Evolutionary conservation across 2,113 vertebrate genomes (phyloP).

Genomic region (Charina bottae): DNA sequence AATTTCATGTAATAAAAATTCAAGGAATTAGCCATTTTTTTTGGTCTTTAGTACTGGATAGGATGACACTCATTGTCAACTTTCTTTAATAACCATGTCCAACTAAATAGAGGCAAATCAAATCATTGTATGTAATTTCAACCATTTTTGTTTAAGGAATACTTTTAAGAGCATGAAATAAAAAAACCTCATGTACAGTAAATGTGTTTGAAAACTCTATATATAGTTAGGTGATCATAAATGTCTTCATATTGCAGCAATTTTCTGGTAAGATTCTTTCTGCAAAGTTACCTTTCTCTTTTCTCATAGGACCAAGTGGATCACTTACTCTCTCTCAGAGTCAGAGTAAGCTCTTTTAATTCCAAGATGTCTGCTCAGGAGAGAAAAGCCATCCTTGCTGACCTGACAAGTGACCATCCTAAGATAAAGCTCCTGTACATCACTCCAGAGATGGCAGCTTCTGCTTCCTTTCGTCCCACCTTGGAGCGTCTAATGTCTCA

Average conservation of each 20-base stretch:
- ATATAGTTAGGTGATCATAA: conserved; percentile 1
- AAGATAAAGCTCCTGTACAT: conserved; percentile 91
- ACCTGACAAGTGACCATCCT: conserved; percentile 83
- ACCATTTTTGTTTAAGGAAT: background rate
- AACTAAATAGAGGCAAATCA: background rate
- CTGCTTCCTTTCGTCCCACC: conserved; percentile 87
- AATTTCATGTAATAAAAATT: background rate
- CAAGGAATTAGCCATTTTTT: background rate
- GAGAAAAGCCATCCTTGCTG: conserved; percentile 82
- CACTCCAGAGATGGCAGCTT: conserved; percentile 95
- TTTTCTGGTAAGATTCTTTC: background rate
- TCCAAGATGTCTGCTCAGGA: conserved; percentile 86
- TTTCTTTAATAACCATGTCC: background rate
- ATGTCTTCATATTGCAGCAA: background rate
- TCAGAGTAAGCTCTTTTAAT: conserved; percentile 89
- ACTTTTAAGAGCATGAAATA: background rate
- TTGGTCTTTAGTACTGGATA: background rate
- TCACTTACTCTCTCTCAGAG: conserved; percentile 84
- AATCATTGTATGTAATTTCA: background rate
- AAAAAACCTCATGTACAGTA: background rate
- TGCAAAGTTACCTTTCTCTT: conserved; percentile 23
- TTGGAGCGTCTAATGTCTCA: conserved; percentile 83
- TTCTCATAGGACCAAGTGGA: conserved; percentile 89
- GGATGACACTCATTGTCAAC: background rate
- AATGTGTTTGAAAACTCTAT: background rate